phyloP scores from a whole-genome alignment of 2,113 vertebrate species.

The Pteruthius melanotis region DNA sequence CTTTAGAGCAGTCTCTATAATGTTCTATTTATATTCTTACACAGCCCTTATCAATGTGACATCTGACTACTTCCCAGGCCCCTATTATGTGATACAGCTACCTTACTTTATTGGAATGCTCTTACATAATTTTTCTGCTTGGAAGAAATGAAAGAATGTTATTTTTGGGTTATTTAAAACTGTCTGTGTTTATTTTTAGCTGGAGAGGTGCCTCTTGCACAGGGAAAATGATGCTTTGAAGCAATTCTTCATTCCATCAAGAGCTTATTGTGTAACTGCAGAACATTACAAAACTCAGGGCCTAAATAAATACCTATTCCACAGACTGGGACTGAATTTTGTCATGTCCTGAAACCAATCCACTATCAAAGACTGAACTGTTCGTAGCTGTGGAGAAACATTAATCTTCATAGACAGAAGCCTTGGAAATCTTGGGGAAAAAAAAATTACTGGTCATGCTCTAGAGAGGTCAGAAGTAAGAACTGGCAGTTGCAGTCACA shows the following conservation, averaged over 20 bases:
- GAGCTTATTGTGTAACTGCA: not conserved
- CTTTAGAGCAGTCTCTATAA: not conserved
- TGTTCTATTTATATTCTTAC: not conserved
- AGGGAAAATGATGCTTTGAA: not conserved
- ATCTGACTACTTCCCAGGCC: not conserved
- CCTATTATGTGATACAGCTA: not conserved
- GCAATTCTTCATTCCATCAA: not conserved
- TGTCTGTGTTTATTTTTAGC: conserved; percentile 36
- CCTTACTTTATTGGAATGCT: not conserved
- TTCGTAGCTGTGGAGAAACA: not conserved
- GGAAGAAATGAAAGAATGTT: not conserved
- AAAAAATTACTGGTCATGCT: not conserved
- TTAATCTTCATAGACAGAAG: not conserved
- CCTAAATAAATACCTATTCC: not conserved
- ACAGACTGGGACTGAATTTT: not conserved
- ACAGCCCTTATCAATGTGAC: not conserved
- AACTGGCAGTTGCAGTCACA: not conserved
- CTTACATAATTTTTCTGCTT: conserved; percentile 6
- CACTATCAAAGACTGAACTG: not conserved
- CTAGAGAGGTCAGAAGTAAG: not conserved
- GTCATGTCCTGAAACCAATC: not conserved
- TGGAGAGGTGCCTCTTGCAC: not conserved
- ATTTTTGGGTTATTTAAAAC: not conserved
- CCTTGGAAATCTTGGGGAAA: not conserved
- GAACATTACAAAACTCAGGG: not conserved